These are phyloP conservation scores for Tenrec ecaudatus DNA, from an alignment of 2,113 vertebrate species.

Conservation along the genomic window DNA sequence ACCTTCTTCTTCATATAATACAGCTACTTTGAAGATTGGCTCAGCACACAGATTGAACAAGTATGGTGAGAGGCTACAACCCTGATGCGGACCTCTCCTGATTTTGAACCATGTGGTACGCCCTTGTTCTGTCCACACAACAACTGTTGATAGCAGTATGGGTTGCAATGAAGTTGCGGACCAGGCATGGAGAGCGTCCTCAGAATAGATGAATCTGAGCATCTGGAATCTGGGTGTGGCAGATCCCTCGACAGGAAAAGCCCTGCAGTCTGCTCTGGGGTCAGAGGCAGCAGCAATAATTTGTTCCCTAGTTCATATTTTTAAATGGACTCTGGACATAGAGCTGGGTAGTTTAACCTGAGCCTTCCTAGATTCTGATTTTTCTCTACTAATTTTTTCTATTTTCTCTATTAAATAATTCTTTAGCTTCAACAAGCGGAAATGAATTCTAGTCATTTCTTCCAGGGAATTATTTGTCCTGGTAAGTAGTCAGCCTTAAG, in stretches of 20 bases:
- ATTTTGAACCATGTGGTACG: too few relatives aligned
- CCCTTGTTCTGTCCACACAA: too few relatives aligned
- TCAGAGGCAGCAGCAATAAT: too few relatives aligned
- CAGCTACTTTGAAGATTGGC: too few relatives aligned
- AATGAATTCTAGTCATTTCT: neutral
- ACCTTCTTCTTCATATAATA: too few relatives aligned
- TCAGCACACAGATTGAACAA: too few relatives aligned
- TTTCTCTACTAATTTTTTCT: slow-evolving; percentile 18
- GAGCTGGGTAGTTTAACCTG: neutral
- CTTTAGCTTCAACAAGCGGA: neutral
- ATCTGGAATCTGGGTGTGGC: neutral
- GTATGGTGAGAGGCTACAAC: too few relatives aligned
- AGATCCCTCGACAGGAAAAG: neutral
- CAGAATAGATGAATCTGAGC: neutral
- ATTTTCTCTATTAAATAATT: too few relatives aligned
- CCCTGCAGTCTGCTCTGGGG: neutral
- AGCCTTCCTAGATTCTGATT: neutral
- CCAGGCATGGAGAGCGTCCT: neutral
- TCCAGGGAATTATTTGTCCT: neutral
- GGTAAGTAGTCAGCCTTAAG: too few relatives aligned
- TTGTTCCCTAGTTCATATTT: neutral
- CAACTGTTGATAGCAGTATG: neutral
- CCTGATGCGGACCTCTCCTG: too few relatives aligned
- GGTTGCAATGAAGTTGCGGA: neutral
- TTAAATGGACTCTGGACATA: neutral